Conservation (phyloP, 2,888 invertebrate genomes). For the Baccha elongata region DNA sequence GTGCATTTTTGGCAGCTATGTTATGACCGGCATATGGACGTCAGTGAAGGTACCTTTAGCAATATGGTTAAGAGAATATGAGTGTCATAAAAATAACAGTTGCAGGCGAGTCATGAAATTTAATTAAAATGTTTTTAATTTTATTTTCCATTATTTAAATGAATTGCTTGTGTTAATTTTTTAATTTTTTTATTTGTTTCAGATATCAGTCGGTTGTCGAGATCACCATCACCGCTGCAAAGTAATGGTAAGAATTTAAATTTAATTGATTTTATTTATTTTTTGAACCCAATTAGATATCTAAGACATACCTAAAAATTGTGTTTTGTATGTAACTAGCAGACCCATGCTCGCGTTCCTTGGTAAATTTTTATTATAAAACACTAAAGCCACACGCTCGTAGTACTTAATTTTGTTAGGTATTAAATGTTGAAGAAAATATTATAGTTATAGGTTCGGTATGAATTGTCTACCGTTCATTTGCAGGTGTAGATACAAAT, state of each 20-base stretch:
- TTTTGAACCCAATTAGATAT: no score
- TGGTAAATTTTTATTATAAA: no score
- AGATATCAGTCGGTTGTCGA: conserved; percentile 86
- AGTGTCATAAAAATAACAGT: conserved; percentile 42
- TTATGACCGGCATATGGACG: conserved; percentile 25
- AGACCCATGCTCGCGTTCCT: no score
- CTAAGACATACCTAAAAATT: no score
- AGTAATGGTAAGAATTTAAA: conserved; percentile 86
- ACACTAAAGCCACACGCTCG: no score
- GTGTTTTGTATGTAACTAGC: no score
- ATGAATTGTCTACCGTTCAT: no score
- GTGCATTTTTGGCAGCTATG: conserved; percentile 27
- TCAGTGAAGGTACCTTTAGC: conserved; percentile 8
- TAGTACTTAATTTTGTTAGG: no score
- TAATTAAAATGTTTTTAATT: conserved; percentile 19
- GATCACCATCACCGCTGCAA: conserved; percentile 90
- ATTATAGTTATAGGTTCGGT: no score
- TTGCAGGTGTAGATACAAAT: no score
- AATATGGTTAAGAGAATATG: conserved; percentile 25
- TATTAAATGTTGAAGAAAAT: no score
- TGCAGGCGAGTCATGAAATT: conserved; percentile 29
- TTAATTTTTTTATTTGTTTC: conserved; percentile 72
- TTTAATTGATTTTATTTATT: no score
- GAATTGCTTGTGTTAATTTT: conserved; percentile 26
- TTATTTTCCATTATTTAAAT: conserved; percentile 12